Conservation (phyloP, 2,797 vertebrate genomes). For the Pteropus rufus region DNA sequence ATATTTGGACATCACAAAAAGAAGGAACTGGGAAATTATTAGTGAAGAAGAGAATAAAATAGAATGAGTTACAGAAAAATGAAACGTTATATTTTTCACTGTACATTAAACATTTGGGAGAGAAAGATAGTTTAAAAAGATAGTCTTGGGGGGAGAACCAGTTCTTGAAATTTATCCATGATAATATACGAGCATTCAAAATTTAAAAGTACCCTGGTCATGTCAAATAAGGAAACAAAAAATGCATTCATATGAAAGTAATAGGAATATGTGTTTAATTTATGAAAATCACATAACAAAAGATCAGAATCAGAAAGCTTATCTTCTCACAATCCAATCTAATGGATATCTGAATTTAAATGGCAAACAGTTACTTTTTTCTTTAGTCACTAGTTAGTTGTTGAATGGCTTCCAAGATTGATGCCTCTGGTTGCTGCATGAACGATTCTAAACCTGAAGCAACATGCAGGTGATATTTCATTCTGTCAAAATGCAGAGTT, state of each 20-base stretch:
- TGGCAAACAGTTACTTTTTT: neutral
- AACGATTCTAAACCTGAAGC: neutral
- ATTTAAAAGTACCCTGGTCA: neutral
- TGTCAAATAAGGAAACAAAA: neutral
- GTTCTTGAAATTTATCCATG: neutral
- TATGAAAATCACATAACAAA: neutral
- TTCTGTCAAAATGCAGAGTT: neutral
- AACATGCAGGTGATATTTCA: neutral
- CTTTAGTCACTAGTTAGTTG: neutral
- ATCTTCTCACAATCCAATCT: neutral
- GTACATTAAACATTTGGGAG: conserved; percentile 35
- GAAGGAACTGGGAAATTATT: conserved; percentile 23
- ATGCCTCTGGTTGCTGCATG: neutral
- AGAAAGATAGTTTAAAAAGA: neutral
- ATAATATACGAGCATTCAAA: neutral
- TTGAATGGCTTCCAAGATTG: neutral
- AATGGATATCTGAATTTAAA: neutral
- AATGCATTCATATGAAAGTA: neutral
- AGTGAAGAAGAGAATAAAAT: conserved; percentile 12
- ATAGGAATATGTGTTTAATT: neutral
- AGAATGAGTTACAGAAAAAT: neutral
- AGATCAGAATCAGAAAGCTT: neutral
- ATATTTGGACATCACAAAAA: conserved; percentile 61
- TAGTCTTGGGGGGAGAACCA: neutral
- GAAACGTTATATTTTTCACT: conserved; percentile 53